Percentiles rank a stretch among this genome's conserved stretches.
phyloP scores from a whole-genome alignment of 1,140 invertebrate species.

The Tachypleus tridentatus region DNA sequence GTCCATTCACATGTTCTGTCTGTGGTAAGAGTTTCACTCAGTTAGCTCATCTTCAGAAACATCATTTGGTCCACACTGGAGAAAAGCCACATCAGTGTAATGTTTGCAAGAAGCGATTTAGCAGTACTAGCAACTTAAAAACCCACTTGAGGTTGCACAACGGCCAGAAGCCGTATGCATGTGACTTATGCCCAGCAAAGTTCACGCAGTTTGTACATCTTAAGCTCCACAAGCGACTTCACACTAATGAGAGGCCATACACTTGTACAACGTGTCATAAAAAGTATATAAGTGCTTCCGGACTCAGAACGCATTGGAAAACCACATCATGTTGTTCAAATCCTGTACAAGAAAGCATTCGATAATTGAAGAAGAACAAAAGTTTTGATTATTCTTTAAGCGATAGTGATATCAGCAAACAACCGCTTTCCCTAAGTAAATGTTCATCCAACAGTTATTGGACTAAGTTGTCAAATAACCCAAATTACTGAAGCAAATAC shows the following conservation, averaged over 20 bases:
- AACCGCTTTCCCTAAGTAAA: too few species aligned
- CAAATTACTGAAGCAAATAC: too few species aligned
- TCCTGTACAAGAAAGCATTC: too few species aligned
- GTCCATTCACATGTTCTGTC: constrained; percentile 86
- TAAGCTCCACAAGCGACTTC: constrained; percentile 86
- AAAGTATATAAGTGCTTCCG: too few species aligned
- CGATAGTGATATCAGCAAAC: too few species aligned
- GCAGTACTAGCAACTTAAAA: constrained; percentile 94
- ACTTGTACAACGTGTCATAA: constrained; percentile 73
- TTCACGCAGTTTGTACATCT: constrained; percentile 99
- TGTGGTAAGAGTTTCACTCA: constrained; percentile 95
- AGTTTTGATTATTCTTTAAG: too few species aligned
- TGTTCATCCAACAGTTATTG: too few species aligned
- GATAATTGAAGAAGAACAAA: too few species aligned
- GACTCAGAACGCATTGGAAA: too few species aligned
- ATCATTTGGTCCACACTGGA: constrained; percentile 94
- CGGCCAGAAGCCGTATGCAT: constrained; percentile 73
- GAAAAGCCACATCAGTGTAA: constrained; percentile 96
- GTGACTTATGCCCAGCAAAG: constrained; percentile 89
- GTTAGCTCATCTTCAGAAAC: constrained; percentile 92
- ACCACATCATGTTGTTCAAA: too few species aligned
- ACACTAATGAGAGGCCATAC: constrained; percentile 94
- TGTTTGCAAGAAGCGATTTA: constrained; percentile 95
- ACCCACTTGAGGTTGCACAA: constrained; percentile 91
- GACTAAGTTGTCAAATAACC: too few species aligned